phyloP scores from a whole-genome alignment of 2,113 vertebrate genomes.

The Dromaius novaehollandiae region DNA sequence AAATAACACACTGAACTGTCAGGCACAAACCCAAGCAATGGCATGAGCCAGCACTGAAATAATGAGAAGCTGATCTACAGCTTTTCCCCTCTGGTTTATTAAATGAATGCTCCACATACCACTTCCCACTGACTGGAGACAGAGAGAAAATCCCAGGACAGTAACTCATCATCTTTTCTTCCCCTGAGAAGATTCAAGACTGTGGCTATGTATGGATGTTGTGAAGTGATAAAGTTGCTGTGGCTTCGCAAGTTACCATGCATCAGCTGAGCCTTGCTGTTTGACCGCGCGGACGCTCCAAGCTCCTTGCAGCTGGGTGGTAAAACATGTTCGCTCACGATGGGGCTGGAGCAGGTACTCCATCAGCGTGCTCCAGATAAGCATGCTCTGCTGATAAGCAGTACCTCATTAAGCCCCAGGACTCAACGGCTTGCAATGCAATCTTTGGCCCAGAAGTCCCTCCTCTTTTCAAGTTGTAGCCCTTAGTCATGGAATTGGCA shows the following conservation, averaged over 20 bases:
- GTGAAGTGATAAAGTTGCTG: conserved; percentile 65
- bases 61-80: conserved; percentile 72
- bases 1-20: conserved; percentile 67
- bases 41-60: conserved; percentile 54
- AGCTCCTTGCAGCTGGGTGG: conserved; percentile 48
- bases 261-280: neutral
- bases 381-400: conserved; percentile 52
- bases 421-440: conserved; percentile 46
- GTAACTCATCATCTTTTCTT: conserved; percentile 65
- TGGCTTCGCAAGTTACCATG: conserved; percentile 53
- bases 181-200: conserved; percentile 44
- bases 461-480: neutral
- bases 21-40: conserved; percentile 61
- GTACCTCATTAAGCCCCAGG: conserved; percentile 60
- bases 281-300: neutral
- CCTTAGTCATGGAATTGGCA: neutral
- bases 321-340: conserved; percentile 65
- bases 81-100: conserved; percentile 65
- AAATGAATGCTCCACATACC: conserved; percentile 65
- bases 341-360: conserved; percentile 59
- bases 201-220: conserved; percentile 72
- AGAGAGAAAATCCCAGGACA: conserved; percentile 63
- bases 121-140: conserved; percentile 62
- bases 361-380: conserved; percentile 20
- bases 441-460: conserved; percentile 43